These are phyloP conservation scores for Cercopithecus diana DNA, from an alignment of 2,797 vertebrate species.

Conservation along the genomic window DNA sequence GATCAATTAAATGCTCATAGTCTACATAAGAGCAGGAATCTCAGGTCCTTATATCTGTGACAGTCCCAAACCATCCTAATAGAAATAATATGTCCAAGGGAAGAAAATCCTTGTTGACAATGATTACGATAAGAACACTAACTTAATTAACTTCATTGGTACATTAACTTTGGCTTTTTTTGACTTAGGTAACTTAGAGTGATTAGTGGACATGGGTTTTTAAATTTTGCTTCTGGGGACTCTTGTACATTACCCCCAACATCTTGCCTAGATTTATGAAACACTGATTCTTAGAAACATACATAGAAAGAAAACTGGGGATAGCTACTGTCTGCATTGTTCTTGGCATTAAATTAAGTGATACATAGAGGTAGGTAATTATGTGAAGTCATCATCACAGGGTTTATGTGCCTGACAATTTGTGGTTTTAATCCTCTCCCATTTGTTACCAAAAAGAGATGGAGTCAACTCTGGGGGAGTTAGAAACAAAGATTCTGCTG, in stretches of 20 bases:
- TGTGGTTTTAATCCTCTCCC: conserved; percentile 63
- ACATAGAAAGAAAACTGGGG: background rate
- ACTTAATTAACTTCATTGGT: conserved; percentile 40
- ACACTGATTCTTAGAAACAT: conserved; percentile 41
- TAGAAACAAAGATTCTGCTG: background rate
- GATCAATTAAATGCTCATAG: background rate
- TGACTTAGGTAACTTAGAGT: background rate
- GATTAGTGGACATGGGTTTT: background rate
- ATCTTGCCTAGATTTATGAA: conserved; percentile 36
- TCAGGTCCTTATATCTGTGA: background rate
- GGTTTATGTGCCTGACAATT: conserved; percentile 53
- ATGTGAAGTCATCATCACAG: conserved; percentile 46
- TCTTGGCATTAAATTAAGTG: conserved; percentile 60
- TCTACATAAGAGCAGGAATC: background rate
- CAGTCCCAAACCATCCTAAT: background rate
- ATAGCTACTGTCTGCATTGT: conserved; percentile 26
- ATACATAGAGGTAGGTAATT: conserved; percentile 54
- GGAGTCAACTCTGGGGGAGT: background rate
- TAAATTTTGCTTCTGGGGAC: conserved; percentile 32
- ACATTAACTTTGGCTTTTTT: conserved; percentile 33
- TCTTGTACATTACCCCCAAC: background rate
- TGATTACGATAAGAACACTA: background rate
- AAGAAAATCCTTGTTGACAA: conserved; percentile 39
- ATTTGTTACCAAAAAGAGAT: conserved; percentile 33
- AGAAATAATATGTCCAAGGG: background rate